These are phyloP conservation scores for Xestia xanthographa DNA, from an alignment of 2,888 invertebrate genomes.

Conservation along the genomic window DNA sequence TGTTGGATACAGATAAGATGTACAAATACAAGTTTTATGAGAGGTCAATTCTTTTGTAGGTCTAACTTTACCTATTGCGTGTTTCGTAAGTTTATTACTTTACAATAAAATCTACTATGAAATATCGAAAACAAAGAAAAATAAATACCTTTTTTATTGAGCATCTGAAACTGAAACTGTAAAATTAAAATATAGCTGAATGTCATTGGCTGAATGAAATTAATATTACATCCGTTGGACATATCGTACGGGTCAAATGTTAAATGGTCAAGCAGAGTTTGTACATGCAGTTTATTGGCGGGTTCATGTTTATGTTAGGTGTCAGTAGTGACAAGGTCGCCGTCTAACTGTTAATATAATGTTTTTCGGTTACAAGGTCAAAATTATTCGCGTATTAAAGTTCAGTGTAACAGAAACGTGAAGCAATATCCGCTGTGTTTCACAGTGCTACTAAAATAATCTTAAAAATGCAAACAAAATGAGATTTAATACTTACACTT, in stretches of 20 bases:
- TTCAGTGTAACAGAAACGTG: constrained; percentile 40
- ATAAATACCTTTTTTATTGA: not conserved
- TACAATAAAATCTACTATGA: constrained; percentile 14
- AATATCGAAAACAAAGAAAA: not conserved
- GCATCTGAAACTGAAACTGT: constrained; percentile 15
- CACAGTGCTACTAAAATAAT: not conserved
- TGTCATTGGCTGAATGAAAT: constrained; percentile 15
- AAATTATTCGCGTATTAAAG: constrained; percentile 51
- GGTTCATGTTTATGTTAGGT: constrained; percentile 51
- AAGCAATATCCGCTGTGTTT: constrained; percentile 13
- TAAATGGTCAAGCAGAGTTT: constrained; percentile 37
- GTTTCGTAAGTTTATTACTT: constrained; percentile 45
- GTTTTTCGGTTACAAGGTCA: constrained; percentile 56
- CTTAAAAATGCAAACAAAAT: not conserved
- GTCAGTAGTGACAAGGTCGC: constrained; percentile 63
- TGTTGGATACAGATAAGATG: constrained; percentile 27
- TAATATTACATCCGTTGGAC: constrained; percentile 9
- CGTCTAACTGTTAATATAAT: constrained; percentile 54
- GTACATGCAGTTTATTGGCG: constrained; percentile 48
- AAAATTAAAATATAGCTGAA: constrained; percentile 9
- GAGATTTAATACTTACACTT: not conserved
- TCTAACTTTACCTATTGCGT: constrained; percentile 37
- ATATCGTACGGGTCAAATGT: constrained; percentile 38
- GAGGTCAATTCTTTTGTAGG: constrained; percentile 35
- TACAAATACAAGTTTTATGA: constrained; percentile 45